Conservation (phyloP, 2,797 vertebrate species). For the Rhinophrynus dorsalis region DNA sequence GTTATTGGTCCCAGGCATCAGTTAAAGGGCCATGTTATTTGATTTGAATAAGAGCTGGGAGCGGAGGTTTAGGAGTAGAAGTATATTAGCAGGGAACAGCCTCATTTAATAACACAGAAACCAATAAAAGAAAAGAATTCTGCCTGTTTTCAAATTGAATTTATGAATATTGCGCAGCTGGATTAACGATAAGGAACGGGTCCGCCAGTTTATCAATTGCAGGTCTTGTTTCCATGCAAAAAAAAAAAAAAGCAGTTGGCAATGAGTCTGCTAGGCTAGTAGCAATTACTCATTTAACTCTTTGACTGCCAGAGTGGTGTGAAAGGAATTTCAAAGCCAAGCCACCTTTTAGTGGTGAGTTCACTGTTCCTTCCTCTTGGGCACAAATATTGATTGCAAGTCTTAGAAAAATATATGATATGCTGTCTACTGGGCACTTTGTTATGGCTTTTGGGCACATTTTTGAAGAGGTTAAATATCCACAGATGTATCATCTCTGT, state of each 20-base stretch:
- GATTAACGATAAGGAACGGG: slow-evolving; percentile 86
- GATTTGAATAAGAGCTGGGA: slow-evolving; percentile 99
- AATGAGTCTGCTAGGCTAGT: neutral
- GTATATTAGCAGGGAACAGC: slow-evolving; percentile 99
- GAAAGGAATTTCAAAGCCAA: too few relatives aligned
- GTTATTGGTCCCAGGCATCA: slow-evolving; percentile 98
- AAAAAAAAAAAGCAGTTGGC: neutral
- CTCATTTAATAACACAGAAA: slow-evolving; percentile 99
- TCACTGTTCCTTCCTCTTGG: too few relatives aligned
- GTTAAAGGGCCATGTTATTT: slow-evolving; percentile 98
- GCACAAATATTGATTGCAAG: too few relatives aligned
- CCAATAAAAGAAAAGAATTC: slow-evolving; percentile 97
- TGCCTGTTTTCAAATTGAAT: slow-evolving; percentile 97
- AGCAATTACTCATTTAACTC: too few relatives aligned
- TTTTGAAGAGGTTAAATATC: too few relatives aligned
- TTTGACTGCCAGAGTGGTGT: too few relatives aligned
- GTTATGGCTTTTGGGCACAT: too few relatives aligned
- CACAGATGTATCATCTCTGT: too few relatives aligned
- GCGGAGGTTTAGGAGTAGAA: slow-evolving; percentile 88
- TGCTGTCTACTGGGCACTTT: too few relatives aligned
- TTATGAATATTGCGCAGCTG: slow-evolving; percentile 98
- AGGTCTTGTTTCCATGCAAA: slow-evolving; percentile 31
- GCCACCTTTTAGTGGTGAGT: too few relatives aligned
- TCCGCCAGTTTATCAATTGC: slow-evolving; percentile 75
- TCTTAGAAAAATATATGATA: too few relatives aligned